Percentiles rank a stretch among this genome's conserved stretches.
These are phyloP conservation scores for Akabosia matsudoensis DNA, from an alignment of 1,140 invertebrate genomes.

Conservation along the genomic window DNA sequence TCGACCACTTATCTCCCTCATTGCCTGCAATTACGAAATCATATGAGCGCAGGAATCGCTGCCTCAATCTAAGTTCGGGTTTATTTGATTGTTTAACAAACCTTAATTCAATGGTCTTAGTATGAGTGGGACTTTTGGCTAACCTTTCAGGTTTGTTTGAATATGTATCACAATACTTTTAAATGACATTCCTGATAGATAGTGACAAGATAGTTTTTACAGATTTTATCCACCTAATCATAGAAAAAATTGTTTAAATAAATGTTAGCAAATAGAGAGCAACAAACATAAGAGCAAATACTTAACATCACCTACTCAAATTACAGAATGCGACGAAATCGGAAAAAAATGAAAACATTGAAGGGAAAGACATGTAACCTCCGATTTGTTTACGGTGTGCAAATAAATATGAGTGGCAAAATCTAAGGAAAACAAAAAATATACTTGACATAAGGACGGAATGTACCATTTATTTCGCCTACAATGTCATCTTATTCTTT, in stretches of 20 bases:
- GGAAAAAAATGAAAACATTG: too few species aligned
- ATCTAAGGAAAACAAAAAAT: too few species aligned
- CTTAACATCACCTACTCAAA: neutral
- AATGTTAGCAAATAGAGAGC: neutral
- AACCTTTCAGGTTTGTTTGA: neutral
- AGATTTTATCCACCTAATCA: neutral
- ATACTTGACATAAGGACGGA: too few species aligned
- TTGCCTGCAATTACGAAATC: slow-evolving; percentile 26
- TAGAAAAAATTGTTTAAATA: neutral
- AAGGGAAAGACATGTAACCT: too few species aligned
- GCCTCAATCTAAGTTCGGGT: neutral
- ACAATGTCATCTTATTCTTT: too few species aligned
- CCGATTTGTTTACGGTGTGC: too few species aligned
- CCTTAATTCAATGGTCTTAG: neutral
- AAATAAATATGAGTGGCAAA: too few species aligned
- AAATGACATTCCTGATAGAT: neutral
- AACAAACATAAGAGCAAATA: neutral
- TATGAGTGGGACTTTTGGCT: neutral
- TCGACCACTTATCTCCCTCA: slow-evolving; percentile 35
- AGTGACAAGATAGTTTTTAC: neutral
- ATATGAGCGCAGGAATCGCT: neutral
- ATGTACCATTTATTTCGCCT: too few species aligned
- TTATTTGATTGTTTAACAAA: too few species aligned
- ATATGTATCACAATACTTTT: neutral
- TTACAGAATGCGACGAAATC: too few species aligned